phyloP scores from a whole-genome alignment of 2,113 vertebrate species.

The Dasyornis broadbenti region DNA sequence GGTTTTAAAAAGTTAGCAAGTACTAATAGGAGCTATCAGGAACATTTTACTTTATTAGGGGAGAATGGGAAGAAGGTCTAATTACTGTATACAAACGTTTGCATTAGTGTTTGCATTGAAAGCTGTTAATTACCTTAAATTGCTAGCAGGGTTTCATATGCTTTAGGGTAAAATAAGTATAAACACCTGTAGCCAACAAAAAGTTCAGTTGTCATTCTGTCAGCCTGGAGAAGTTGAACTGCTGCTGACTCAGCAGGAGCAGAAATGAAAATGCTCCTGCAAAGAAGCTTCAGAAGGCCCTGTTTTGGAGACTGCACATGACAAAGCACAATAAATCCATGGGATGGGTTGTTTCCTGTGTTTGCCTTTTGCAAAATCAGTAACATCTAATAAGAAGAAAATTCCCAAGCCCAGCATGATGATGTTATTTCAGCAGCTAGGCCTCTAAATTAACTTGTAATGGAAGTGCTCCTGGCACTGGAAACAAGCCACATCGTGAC shows the following conservation, averaged over 20 bases:
- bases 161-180: constrained; percentile 8
- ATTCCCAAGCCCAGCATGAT: not conserved
- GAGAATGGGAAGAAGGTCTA: not conserved
- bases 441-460: constrained; percentile 2
- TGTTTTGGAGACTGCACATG: not conserved
- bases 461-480: not conserved
- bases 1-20: not conserved
- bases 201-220: not conserved
- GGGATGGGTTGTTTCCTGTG: rapidly evolving
- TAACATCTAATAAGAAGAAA: not conserved
- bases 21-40: not conserved
- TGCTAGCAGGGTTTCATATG: not conserved
- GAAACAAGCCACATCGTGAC: not conserved
- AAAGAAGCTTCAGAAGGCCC: not conserved
- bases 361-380: not conserved
- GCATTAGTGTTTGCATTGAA: not conserved
- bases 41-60: not conserved
- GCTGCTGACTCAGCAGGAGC: constrained; percentile 21
- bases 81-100: constrained; percentile 27
- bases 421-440: not conserved
- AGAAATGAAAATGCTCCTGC: not conserved
- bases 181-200: constrained; percentile 42
- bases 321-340: not conserved
- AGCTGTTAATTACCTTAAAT: not conserved
- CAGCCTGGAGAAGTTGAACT: not conserved